These are phyloP conservation scores for Octodon degus DNA, from an alignment of 2,113 vertebrate genomes.

Conservation along the genomic window DNA sequence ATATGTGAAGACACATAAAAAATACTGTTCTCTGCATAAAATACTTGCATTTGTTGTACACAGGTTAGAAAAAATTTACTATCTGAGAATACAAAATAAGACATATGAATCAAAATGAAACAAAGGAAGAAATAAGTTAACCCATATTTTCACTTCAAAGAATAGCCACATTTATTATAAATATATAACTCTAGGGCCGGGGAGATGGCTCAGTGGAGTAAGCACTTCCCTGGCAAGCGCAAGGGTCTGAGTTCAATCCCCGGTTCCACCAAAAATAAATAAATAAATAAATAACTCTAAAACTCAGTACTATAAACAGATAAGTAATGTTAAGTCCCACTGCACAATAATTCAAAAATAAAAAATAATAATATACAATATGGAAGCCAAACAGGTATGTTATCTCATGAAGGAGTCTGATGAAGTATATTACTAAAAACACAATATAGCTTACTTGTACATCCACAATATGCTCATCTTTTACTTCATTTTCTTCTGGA, in stretches of 20 bases:
- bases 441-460: constrained; percentile 83
- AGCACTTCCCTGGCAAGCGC: too few species aligned
- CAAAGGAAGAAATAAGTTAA: constrained; percentile 28
- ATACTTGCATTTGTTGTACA: background rate
- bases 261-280: too few species aligned
- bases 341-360: background rate
- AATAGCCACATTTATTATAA: constrained; percentile 30
- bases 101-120: constrained; percentile 32
- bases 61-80: background rate
- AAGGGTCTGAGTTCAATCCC: too few species aligned
- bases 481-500: constrained; percentile 82
- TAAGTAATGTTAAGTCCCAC: background rate
- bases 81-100: constrained; percentile 49
- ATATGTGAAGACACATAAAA: constrained; percentile 51
- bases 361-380: constrained; percentile 22
- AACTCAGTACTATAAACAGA: constrained; percentile 51
- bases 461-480: constrained; percentile 83
- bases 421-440: constrained; percentile 48
- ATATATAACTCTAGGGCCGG: background rate
- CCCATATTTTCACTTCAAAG: constrained; percentile 24
- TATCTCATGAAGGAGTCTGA: constrained; percentile 55
- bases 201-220: too few species aligned
- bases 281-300: constrained; percentile 42
- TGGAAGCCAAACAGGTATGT: constrained; percentile 29
- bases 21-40: background rate